phyloP scores from a whole-genome alignment of 2,113 vertebrate species.

The Noturus placidus region DNA sequence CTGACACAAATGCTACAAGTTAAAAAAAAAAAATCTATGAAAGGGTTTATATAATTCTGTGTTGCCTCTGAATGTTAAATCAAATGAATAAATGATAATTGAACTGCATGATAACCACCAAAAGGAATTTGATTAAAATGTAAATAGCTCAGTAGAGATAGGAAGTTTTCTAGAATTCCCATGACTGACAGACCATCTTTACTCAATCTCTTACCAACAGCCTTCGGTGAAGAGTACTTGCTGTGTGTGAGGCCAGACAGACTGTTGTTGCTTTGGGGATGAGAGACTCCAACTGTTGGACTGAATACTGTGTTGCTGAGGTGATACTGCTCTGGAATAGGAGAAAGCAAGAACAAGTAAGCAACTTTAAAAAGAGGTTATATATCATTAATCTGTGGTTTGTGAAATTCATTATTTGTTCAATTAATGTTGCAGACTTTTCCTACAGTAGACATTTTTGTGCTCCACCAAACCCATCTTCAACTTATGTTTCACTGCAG shows the following conservation, averaged over 20 bases:
- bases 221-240: conserved; percentile 75
- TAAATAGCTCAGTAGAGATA: background rate
- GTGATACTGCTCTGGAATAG: conserved; percentile 71
- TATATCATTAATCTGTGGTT: background rate
- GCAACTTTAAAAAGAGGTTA: background rate
- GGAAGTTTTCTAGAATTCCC: background rate
- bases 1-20: background rate
- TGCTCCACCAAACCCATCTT: background rate
- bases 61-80: background rate
- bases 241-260: conserved; percentile 62
- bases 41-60: conserved; percentile 9
- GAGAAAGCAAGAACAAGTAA: conserved; percentile 10
- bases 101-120: background rate
- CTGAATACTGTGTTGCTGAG: conserved; percentile 68
- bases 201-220: conserved; percentile 66
- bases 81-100: conserved; percentile 3
- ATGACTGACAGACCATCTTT: background rate
- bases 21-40: background rate
- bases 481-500: background rate
- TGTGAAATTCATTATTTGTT: background rate
- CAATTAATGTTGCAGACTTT: background rate
- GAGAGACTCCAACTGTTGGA: conserved; percentile 60
- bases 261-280: conserved; percentile 70
- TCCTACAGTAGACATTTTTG: background rate
- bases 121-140: background rate